These are phyloP conservation scores for Zingel zingel DNA, from an alignment of 2,113 vertebrate genomes.

Conservation along the genomic window DNA sequence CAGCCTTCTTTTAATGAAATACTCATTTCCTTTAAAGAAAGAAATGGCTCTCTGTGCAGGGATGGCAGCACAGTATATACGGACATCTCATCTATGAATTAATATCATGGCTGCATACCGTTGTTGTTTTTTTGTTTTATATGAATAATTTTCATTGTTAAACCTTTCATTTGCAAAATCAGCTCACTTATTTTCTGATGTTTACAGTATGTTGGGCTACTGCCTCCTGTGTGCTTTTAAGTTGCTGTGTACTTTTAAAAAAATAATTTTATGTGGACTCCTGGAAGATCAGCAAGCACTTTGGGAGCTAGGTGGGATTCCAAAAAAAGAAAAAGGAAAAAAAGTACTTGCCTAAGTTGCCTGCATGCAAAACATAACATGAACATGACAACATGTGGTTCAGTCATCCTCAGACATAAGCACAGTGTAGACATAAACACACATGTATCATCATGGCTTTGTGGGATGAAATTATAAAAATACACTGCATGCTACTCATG, in stretches of 20 bases:
- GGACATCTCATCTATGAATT: constrained; percentile 3
- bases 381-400: not conserved
- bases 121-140: not conserved
- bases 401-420: not conserved
- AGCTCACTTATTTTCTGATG: not conserved
- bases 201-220: not conserved
- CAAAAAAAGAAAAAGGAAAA: not conserved
- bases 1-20: constrained; percentile 42
- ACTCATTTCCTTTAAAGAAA: constrained; percentile 31
- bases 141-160: not conserved
- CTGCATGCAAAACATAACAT: not conserved
- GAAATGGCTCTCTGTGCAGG: not conserved
- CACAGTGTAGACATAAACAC: not conserved
- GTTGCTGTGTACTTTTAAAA: not conserved
- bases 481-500: not conserved
- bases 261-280: not conserved
- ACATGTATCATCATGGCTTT: not conserved
- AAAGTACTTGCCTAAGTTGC: no score
- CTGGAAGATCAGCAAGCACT: not conserved
- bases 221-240: not conserved
- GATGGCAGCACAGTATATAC: not conserved
- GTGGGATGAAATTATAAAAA: not conserved
- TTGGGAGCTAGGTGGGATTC: not conserved
- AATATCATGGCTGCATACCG: not conserved
- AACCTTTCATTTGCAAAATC: not conserved